Evolutionary conservation across 1,140 invertebrate species (phyloP), one percentile per base, ranked within the genome.

Genomic region (Ceratosolen solmsi): DNA sequence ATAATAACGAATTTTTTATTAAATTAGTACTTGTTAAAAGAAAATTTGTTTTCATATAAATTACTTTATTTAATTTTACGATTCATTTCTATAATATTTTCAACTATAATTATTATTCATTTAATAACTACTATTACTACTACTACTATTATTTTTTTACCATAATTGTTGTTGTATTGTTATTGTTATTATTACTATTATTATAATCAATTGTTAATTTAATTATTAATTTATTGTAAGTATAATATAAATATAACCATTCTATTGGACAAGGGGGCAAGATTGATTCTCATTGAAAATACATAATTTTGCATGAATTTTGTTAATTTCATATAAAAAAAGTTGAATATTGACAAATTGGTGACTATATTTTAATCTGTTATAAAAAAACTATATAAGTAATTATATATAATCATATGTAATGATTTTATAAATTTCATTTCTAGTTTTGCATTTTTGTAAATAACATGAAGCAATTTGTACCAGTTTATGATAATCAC

Each of bases 191-290:
- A 79, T 17, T 36, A 71, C 11, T 22, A 82, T 82, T 85, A 84
- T 76, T 84, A 36, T 20, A 36, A 36, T 72, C 80, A 63, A 75
- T 86, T 83, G 80, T 56, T 68, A 68, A 83, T 82, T 70, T 82
- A 54, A 79, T 54, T 56, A 77, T 70, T 38, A 38, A 63, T 76
- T 25, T 77, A 70, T 70, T 70, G 54, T 70, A 56, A 70, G 22
- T 54, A 70, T 54, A 70, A 20, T 70, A 46, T 46, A n/a, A 7
- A 58, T 36, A 33, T 72, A 33, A 70, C 33, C 49, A 78, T 49
- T 71, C 33, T 71, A n/a, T 76, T 46, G 13, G 5, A 46, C 5
- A 46, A 46, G 5, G 41, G 41, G 41, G 13, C 41, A 46, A 46
- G 41, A 13, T 8, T 54, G 51, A 54, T 54, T 20, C 20, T 17